A percentile compares a stretch with the other conserved stretches of the same genome.
Evolutionary conservation across 92 coral and sea anemone species (phyloP).

Genomic region (Plumapathes pennacea): DNA sequence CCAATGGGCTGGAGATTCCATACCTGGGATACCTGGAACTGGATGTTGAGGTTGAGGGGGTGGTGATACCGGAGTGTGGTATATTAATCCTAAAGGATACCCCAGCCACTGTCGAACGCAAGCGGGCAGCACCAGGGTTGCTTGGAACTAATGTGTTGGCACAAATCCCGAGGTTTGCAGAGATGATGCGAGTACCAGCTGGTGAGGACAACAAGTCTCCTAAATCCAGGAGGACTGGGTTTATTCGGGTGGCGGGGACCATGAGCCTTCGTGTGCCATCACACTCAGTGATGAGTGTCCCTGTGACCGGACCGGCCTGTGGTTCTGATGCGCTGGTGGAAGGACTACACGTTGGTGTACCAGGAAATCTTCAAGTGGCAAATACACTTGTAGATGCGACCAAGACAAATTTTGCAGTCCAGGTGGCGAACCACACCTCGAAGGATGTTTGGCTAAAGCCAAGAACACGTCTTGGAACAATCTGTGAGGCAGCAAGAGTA

Average conservation of each 20-base stretch:
- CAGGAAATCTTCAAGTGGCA: slow-evolving; percentile 56
- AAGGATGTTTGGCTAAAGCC: slow-evolving; percentile 54
- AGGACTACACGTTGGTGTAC: slow-evolving; percentile 37
- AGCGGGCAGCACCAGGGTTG: slow-evolving; percentile 34
- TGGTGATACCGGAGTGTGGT: slow-evolving; percentile 41
- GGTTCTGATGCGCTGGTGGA: slow-evolving; percentile 54
- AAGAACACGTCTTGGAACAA: slow-evolving; percentile 42
- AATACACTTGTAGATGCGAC: slow-evolving; percentile 54
- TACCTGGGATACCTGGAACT: slow-evolving; percentile 57
- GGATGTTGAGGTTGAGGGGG: slow-evolving; percentile 37
- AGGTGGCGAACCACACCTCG: slow-evolving; percentile 30
- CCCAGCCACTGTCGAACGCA: slow-evolving; percentile 19
- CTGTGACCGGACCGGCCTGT: slow-evolving; percentile 56
- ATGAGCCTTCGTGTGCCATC: slow-evolving; percentile 43
- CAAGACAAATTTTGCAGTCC: slow-evolving; percentile 39
- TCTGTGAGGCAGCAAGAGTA: slow-evolving; percentile 18
- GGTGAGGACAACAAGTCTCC: not conserved
- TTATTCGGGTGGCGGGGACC: slow-evolving; percentile 50
- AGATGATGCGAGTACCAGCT: slow-evolving; percentile 7
- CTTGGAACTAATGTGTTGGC: slow-evolving; percentile 58
- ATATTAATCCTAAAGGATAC: slow-evolving; percentile 45
- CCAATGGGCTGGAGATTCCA: slow-evolving; percentile 60
- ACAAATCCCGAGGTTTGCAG: slow-evolving; percentile 40
- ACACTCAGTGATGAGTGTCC: slow-evolving; percentile 2
- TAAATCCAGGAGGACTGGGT: slow-evolving; percentile 9